Conservation (phyloP, 2,888 invertebrate genomes). For the Onchidella celtica region DNA sequence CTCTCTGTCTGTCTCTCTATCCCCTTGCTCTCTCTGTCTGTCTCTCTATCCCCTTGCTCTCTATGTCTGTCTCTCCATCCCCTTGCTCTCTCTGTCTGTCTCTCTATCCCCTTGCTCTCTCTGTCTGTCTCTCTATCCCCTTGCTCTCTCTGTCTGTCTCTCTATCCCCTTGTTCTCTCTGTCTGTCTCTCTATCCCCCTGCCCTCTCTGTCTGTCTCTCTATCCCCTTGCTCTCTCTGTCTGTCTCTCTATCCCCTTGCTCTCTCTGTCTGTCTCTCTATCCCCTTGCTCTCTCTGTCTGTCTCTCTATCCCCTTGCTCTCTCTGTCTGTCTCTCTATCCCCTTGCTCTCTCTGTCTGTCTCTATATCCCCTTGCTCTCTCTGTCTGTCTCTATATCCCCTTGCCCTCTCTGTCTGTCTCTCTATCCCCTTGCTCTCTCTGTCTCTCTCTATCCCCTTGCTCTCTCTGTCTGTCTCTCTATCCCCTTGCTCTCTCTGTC, state of each 20-base stretch:
- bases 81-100: background rate
- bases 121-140: background rate
- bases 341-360: no score
- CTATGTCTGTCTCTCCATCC: background rate
- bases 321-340: no score
- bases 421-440: constrained; percentile 13
- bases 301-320: no score
- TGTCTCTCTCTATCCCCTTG: background rate
- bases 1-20: background rate
- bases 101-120: background rate
- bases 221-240: constrained; percentile 13
- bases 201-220: background rate
- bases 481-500: no score
- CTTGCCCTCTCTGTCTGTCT: background rate
- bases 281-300: no score
- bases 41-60: background rate
- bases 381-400: no score
- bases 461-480: background rate
- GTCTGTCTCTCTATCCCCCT: background rate
- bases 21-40: background rate
- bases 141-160: background rate
- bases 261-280: no score
- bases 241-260: no score
- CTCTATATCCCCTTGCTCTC: no score
- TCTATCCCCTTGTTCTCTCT: background rate